A percentile compares a stretch with the other conserved stretches of the same genome.
These are phyloP conservation scores for Hippocampus kuda DNA, from an alignment of 2,797 vertebrate genomes.

Conservation along the genomic window DNA sequence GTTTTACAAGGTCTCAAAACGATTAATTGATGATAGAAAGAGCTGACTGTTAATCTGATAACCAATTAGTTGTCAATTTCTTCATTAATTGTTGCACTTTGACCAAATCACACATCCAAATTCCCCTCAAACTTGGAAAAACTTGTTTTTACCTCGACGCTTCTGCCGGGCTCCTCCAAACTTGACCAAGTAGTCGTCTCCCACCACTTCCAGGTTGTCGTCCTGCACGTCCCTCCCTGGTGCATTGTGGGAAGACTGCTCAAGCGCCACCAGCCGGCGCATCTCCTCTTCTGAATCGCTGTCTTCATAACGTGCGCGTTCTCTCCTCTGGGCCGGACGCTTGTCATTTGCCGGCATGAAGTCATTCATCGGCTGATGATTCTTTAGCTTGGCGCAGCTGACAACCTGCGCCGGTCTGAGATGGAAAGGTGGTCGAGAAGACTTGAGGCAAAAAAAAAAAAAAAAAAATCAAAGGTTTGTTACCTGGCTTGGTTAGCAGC, in stretches of 20 bases:
- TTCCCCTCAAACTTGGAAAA: too few species aligned
- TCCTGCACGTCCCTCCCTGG: constrained; percentile 28
- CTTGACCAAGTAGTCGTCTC: constrained; percentile 66
- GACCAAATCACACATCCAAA: too few species aligned
- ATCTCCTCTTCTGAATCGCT: constrained; percentile 77
- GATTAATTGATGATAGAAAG: too few species aligned
- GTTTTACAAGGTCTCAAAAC: too few species aligned
- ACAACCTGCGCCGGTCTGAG: constrained; percentile 8
- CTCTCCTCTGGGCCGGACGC: constrained; percentile 1
- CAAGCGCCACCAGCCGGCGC: constrained; percentile 43
- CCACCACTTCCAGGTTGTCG: constrained; percentile 75
- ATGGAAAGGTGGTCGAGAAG: background rate
- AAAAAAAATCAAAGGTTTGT: background rate
- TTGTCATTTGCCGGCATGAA: background rate
- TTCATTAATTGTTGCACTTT: too few species aligned
- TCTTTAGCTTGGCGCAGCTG: background rate
- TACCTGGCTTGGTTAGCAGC: constrained; percentile 23
- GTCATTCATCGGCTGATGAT: constrained; percentile 18
- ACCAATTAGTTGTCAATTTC: too few species aligned
- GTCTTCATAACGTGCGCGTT: constrained; percentile 23
- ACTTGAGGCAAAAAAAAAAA: background rate
- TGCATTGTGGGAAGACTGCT: constrained; percentile 15
- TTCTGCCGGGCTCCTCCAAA: constrained; percentile 38
- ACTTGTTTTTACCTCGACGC: constrained; percentile 16
- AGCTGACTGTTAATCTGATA: too few species aligned